phyloP scores from a whole-genome alignment of 2,888 invertebrate species.

The Trilocha varians region DNA sequence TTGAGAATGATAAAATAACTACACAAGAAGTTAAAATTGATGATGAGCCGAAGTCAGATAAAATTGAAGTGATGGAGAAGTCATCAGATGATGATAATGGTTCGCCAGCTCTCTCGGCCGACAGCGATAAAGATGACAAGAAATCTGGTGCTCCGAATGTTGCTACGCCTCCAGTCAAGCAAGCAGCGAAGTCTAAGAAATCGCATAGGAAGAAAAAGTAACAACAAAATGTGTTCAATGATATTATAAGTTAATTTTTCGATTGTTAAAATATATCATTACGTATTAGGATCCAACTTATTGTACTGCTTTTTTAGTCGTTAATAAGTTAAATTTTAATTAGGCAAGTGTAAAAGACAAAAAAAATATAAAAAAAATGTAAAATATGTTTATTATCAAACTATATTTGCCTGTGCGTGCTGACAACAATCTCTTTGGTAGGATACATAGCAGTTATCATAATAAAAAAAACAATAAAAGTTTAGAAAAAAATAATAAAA shows the following conservation, averaged over 20 bases:
- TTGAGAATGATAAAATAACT: constrained; percentile 55
- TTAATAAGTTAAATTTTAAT: constrained; percentile 43
- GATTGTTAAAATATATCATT: constrained; percentile 23
- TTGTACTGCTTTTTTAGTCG: constrained; percentile 41
- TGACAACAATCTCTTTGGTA: not conserved
- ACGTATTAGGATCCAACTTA: constrained; percentile 23
- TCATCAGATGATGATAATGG: constrained; percentile 73
- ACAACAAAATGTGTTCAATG: constrained; percentile 44
- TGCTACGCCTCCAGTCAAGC: constrained; percentile 48
- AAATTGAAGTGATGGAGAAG: constrained; percentile 58
- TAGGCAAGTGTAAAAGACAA: constrained; percentile 52
- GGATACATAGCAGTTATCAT: constrained; percentile 28
- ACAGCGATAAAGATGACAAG: constrained; percentile 71
- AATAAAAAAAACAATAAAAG: constrained; percentile 43
- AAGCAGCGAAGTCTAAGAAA: constrained; percentile 67
- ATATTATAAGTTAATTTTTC: constrained; percentile 26
- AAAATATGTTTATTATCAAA: not conserved
- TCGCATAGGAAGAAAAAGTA: constrained; percentile 77
- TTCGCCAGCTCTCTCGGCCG: constrained; percentile 65
- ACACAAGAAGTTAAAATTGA: constrained; percentile 54
- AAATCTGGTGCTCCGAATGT: constrained; percentile 48
- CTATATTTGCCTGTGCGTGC: not conserved
- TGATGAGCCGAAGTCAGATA: constrained; percentile 39
- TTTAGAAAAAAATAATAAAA: constrained; percentile 54
- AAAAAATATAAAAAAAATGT: constrained; percentile 28